These are phyloP conservation scores for Akabosia matsudoensis DNA, from an alignment of 1,140 invertebrate species.

Conservation along the genomic window DNA sequence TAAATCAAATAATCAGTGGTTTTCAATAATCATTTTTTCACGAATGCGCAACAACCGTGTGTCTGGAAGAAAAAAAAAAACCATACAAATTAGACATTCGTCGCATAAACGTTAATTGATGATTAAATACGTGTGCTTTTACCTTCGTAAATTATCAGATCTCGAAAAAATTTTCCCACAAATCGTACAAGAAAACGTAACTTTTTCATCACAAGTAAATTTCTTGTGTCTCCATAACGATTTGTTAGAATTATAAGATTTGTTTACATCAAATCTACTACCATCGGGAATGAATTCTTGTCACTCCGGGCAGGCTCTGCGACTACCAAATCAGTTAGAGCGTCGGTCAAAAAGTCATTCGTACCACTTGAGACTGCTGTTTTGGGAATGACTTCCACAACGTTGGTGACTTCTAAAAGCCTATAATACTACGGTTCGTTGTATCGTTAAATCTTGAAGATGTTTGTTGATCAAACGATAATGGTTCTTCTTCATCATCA, in stretches of 20 bases:
- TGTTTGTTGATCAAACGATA: no score
- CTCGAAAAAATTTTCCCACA: conserved; percentile 39
- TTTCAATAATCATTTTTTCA: no score
- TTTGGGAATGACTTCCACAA: no score
- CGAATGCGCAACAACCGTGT: neutral
- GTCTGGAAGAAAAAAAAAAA: neutral
- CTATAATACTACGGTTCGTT: no score
- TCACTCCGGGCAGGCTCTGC: no score
- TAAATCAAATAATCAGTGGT: no score
- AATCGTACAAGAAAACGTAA: conserved; percentile 31
- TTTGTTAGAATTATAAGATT: conserved; percentile 36
- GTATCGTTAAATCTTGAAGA: no score
- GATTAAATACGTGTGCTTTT: neutral
- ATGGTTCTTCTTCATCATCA: neutral
- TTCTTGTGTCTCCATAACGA: conserved; percentile 43
- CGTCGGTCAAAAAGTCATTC: no score
- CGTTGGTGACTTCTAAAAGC: no score
- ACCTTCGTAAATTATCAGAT: conserved; percentile 40
- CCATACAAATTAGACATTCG: neutral
- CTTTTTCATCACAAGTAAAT: conserved; percentile 38
- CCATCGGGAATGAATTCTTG: neutral
- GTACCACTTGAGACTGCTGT: no score
- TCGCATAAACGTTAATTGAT: neutral
- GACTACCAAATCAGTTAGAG: no score
- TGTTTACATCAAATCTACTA: neutral